Percentiles rank a stretch among this genome's conserved stretches.
Evolutionary conservation across 30 jellyfish, hydroid and myxozoan species (phyloP).

Genomic region (Pseudorhiza aurosa): DNA sequence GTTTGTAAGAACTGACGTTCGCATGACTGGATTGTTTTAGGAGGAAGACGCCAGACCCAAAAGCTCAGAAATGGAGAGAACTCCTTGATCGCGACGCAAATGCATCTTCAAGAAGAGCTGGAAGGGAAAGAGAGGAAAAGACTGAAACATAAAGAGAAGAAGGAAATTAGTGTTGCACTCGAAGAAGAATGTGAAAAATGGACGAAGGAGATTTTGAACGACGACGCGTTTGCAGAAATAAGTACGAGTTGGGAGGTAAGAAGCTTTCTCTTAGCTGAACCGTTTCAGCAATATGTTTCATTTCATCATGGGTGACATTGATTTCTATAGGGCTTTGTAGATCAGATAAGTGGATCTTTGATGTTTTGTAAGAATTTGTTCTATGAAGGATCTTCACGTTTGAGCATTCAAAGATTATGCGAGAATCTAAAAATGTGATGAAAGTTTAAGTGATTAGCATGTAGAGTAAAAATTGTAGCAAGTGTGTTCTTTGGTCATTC

Average conservation of each 20-base stretch:
- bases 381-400: no score
- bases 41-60: constrained; percentile 22
- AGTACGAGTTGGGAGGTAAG: constrained; percentile 84
- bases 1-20: not conserved
- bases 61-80: constrained; percentile 58
- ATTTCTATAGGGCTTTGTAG: no score
- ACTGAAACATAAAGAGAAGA: constrained; percentile 76
- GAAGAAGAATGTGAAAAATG: constrained; percentile 64
- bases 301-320: no score
- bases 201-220: constrained; percentile 70
- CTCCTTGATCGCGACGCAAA: constrained; percentile 78
- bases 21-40: not conserved
- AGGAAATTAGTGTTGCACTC: constrained; percentile 48
- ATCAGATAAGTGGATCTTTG: no score
- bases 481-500: no score
- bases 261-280: not conserved
- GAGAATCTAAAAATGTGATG: no score
- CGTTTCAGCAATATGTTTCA: not conserved
- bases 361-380: no score
- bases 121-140: constrained; percentile 68
- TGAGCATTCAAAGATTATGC: no score
- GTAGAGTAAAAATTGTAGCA: no score
- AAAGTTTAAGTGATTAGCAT: no score
- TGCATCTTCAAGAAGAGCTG: constrained; percentile 69
- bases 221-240: constrained; percentile 45